A percentile compares a stretch with the other conserved stretches of the same genome.
phyloP scores from a whole-genome alignment of 53 echinoderm and acorn worm species.

The Actinopyga echinites region DNA sequence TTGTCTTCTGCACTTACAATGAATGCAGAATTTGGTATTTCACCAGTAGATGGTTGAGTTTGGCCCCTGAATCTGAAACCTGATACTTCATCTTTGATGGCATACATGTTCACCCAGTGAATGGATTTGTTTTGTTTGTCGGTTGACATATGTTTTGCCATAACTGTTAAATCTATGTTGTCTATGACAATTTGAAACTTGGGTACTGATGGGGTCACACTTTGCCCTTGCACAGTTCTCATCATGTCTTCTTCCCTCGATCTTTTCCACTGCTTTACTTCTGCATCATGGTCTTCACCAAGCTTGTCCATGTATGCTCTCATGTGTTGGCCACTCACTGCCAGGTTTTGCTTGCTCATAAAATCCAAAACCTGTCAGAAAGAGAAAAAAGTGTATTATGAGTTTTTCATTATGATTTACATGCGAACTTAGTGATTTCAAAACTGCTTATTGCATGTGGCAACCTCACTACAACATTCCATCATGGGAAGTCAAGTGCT shows the following conservation, averaged over 20 bases:
- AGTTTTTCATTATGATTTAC: no score
- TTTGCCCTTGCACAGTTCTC: not conserved
- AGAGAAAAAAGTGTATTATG: no score
- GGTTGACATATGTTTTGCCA: not conserved
- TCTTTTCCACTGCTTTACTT: no score
- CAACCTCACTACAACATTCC: no score
- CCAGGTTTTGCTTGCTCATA: no score
- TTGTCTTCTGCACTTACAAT: not conserved
- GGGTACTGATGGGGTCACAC: not conserved
- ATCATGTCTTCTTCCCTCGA: not conserved
- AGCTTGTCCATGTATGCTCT: no score
- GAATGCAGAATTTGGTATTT: not conserved
- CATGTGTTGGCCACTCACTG: no score
- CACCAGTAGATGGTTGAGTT: not conserved
- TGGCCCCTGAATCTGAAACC: not conserved
- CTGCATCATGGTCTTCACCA: no score
- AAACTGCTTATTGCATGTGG: no score
- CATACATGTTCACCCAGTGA: conserved; percentile 22
- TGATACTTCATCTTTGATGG: not conserved
- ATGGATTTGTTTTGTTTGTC: not conserved
- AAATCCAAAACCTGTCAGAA: no score
- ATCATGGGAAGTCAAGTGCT: no score
- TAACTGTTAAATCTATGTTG: not conserved
- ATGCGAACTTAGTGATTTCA: no score
- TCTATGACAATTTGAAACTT: not conserved